Conservation (phyloP, 2,113 vertebrate species). For the Ameiurus melas region DNA sequence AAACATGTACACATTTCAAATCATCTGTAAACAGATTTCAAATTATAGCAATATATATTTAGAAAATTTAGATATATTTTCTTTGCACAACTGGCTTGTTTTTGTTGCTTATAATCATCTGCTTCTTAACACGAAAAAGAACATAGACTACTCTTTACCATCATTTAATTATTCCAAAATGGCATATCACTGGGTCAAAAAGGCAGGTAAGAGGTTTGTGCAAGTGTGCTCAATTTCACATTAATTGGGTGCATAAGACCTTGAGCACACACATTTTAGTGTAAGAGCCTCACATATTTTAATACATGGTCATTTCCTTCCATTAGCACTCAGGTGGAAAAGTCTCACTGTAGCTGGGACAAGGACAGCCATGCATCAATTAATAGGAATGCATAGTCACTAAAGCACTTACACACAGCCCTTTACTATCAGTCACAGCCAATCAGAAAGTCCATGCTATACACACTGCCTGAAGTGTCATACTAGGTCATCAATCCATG, state of each 20-base stretch:
- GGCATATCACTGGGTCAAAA: neutral
- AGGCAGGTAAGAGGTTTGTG: neutral
- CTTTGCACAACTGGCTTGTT: neutral
- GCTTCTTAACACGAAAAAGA: neutral
- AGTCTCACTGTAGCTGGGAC: neutral
- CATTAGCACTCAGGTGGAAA: neutral
- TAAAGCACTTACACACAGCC: neutral
- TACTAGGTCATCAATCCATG: neutral
- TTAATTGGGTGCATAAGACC: neutral
- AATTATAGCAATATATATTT: no score
- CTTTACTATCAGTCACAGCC: conserved; percentile 5
- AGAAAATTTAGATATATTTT: neutral
- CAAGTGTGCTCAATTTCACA: neutral
- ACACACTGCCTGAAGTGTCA: neutral
- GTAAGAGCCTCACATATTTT: neutral
- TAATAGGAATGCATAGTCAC: conserved; percentile 26
- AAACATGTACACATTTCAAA: neutral
- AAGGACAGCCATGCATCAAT: conserved; percentile 42
- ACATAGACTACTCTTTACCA: neutral
- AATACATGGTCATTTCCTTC: neutral
- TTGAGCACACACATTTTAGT: neutral
- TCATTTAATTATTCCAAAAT: neutral
- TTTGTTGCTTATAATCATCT: neutral
- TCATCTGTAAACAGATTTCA: neutral
- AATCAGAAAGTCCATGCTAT: neutral